These are phyloP conservation scores for Cecidostiba fungosa DNA, from an alignment of 2,888 invertebrate species.

Conservation along the genomic window DNA sequence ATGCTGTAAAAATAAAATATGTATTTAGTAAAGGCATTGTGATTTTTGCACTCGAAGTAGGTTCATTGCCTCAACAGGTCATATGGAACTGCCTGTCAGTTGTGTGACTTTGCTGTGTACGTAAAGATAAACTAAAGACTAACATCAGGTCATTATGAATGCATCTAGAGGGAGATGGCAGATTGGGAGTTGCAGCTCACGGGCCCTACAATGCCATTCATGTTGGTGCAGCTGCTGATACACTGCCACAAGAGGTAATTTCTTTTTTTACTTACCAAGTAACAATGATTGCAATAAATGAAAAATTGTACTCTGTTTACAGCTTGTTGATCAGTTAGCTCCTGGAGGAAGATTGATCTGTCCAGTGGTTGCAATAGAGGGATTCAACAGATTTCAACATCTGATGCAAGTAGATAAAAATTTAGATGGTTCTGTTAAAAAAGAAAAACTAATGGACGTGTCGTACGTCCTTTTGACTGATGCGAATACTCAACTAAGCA, in stretches of 20 bases:
- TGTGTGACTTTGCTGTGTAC: constrained; percentile 59
- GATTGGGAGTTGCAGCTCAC: constrained; percentile 87
- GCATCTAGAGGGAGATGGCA: constrained; percentile 90
- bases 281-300: background rate
- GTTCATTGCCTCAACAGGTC: constrained; percentile 69
- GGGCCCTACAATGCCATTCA: constrained; percentile 97
- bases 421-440: constrained; percentile 87
- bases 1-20: constrained; percentile 23
- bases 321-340: constrained; percentile 93
- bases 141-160: constrained; percentile 73
- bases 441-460: constrained; percentile 94
- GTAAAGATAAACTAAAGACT: constrained; percentile 67
- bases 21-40: constrained; percentile 54
- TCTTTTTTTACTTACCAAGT: constrained; percentile 61
- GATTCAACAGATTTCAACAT: constrained; percentile 84
- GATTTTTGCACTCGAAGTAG: constrained; percentile 68
- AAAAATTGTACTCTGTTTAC: constrained; percentile 66
- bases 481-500: constrained; percentile 84
- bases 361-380: constrained; percentile 93
- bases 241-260: constrained; percentile 87
- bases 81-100: constrained; percentile 67
- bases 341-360: constrained; percentile 95
- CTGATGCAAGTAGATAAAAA: constrained; percentile 92
- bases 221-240: constrained; percentile 94
- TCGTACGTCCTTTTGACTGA: constrained; percentile 98